Evolutionary conservation across 2,113 vertebrate species (phyloP).

Genomic region (Dinomys branickii): DNA sequence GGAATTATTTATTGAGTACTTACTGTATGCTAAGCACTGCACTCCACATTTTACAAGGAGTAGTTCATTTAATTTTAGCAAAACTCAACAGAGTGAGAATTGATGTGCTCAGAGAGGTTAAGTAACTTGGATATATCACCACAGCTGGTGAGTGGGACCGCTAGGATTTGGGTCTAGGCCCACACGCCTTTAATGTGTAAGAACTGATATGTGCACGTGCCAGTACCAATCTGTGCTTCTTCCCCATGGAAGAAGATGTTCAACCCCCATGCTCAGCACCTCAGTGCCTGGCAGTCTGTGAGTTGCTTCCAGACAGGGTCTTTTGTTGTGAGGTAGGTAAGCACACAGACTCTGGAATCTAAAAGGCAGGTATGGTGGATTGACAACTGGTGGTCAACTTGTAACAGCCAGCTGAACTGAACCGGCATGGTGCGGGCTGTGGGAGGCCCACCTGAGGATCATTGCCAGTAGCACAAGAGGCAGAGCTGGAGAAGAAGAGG

Average conservation of each 20-base stretch:
- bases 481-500: no score
- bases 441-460: no score
- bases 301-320: not conserved
- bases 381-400: no score
- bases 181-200: not conserved
- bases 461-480: no score
- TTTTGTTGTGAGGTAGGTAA: not conserved
- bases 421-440: no score
- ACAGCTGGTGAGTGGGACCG: not conserved
- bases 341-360: not conserved
- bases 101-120: not conserved
- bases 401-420: no score
- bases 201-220: not conserved
- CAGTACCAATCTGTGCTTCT: no score
- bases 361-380: not conserved
- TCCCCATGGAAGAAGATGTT: not conserved
- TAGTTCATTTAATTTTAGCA: not conserved
- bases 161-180: not conserved
- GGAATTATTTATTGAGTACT: not conserved
- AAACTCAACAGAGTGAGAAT: not conserved
- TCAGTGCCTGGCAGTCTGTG: not conserved
- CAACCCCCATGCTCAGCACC: accelerated
- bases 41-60: not conserved
- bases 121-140: not conserved
- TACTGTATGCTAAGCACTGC: not conserved